Base-by-base conservation (phyloP, 2,888 invertebrate genomes). In the Dolichopus griseipennis region DNA sequence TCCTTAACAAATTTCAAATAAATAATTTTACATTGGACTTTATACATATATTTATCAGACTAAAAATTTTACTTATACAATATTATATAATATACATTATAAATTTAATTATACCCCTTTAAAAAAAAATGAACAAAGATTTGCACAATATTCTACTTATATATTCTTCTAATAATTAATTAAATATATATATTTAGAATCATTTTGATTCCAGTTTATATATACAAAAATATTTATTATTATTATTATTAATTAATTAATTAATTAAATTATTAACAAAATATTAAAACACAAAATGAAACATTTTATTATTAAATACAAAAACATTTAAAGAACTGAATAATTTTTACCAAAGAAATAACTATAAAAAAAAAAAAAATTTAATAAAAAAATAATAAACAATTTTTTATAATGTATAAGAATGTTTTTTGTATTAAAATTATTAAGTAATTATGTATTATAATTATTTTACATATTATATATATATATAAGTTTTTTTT, bases 71-170 rank as follows among this genome's bases (percentile, higher is more conserved):
- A 43, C 6, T 15, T 43, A 43, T 43, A 52, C 52, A 52, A 6
- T 18, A 18, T 18, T 43, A n/a, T n/a, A n/a, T n/a, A n/a, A 27
- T 27, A 27, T 5, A 27, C 27, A 27, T 27, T 41, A 41, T 41
- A 41, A 18, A 52, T 52, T 52, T 12, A 52, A 52, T 52, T 52
- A 52, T 52, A 52, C 52, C 9, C 6, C 6, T 52, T 18, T 52
- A 12, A 52, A 52, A 52, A 52, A 52, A 52, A 52, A 52, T 4
- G 4, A 52, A 18, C 52, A 18, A 52, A 27, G 27, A 27, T 27
- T 52, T 52, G 18, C 52, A 52, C 52, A 52, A 52, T 52, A 52
- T 52, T 52, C 52, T 52, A 18, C 52, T 52, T 52, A 52, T 52
- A 52, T 52, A 52, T 18, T 52, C 9, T 52, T n/a, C n/a, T n/a